These are phyloP conservation scores for Bolinopsis microptera DNA, from an alignment of 37 sponge, comb jelly and placozoan genomes.

Conservation along the genomic window DNA sequence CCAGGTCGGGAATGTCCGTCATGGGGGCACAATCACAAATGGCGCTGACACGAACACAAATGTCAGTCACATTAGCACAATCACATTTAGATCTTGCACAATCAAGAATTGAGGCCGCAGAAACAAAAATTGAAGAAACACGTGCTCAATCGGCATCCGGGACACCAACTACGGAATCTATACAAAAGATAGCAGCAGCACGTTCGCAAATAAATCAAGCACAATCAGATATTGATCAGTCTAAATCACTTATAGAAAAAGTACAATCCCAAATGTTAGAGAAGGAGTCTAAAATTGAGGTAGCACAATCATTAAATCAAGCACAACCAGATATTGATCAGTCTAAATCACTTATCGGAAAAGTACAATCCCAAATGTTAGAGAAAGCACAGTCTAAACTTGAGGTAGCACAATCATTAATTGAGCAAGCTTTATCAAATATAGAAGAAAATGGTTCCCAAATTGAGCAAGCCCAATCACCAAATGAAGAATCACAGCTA, in stretches of 20 bases:
- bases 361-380: no score
- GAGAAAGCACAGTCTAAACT: no score
- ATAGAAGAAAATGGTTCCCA: not conserved
- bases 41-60: not conserved
- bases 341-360: not conserved
- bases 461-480: not conserved
- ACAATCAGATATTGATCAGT: not conserved
- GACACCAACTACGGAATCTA: no score
- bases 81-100: no score
- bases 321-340: not conserved
- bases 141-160: no score
- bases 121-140: not conserved
- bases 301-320: not conserved
- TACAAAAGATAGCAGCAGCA: not conserved
- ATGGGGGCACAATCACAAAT: not conserved
- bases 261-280: no score
- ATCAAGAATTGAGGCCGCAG: not conserved
- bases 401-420: not conserved
- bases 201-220: not conserved
- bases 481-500: constrained; percentile 17
- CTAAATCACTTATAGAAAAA: not conserved
- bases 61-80: not conserved
- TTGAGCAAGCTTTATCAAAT: not conserved
- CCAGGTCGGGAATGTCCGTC: not conserved
- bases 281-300: not conserved